A percentile compares a stretch with the other conserved stretches of the same genome.
phyloP scores from a whole-genome alignment of 2,797 vertebrate genomes.

The Micrastur ruficollis region DNA sequence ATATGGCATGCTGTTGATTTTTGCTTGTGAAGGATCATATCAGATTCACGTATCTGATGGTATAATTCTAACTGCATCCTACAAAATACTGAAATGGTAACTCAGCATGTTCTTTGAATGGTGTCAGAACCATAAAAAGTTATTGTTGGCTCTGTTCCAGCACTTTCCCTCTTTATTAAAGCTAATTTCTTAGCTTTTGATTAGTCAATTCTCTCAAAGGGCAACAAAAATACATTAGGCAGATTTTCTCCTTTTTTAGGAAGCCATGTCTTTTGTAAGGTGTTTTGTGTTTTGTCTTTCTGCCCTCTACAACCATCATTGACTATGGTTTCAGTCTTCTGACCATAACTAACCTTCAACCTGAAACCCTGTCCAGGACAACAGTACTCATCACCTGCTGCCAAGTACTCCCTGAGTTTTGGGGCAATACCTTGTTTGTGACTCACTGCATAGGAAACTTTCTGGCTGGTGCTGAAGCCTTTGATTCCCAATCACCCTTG shows the following conservation, averaged over 20 bases:
- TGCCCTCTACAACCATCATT: not conserved
- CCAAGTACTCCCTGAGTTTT: not conserved
- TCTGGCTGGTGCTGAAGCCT: not conserved
- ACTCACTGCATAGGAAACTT: not conserved
- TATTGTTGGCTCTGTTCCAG: not conserved
- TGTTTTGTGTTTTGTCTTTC: not conserved
- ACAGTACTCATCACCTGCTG: not conserved
- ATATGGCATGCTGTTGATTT: conserved; percentile 39
- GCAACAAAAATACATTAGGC: not conserved
- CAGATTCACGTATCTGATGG: not conserved
- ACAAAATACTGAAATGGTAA: not conserved
- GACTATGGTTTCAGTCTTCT: not conserved
- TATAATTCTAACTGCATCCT: not conserved
- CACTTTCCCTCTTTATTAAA: not conserved
- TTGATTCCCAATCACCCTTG: accelerated
- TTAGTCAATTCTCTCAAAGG: not conserved
- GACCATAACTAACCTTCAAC: not conserved
- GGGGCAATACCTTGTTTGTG: not conserved
- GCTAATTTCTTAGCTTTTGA: not conserved
- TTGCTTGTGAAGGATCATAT: not conserved
- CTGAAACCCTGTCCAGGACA: not conserved
- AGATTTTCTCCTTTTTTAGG: not conserved
- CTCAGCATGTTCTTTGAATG: not conserved
- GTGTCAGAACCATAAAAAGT: not conserved
- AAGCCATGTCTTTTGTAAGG: not conserved